Evolutionary conservation across 2,113 vertebrate species (phyloP).

Genomic region (Trichomycterus rosablanca): DNA sequence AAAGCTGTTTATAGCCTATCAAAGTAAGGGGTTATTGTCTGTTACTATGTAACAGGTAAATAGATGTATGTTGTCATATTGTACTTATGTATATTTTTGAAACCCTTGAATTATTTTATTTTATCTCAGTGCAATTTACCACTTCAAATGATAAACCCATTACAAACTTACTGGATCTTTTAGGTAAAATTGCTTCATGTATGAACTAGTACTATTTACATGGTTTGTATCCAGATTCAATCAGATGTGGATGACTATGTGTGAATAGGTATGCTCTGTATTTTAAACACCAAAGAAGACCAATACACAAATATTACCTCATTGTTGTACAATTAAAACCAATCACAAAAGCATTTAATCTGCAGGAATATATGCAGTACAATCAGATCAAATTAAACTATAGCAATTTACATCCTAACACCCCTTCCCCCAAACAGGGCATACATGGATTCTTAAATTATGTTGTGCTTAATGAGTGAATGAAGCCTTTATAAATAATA

Average conservation of each 20-base stretch:
- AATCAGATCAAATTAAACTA: slow-evolving; percentile 65
- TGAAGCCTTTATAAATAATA: slow-evolving; percentile 87
- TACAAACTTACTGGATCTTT: slow-evolving; percentile 43
- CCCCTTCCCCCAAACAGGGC: no score
- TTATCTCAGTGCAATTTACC: slow-evolving; percentile 41
- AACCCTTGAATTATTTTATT: slow-evolving; percentile 31
- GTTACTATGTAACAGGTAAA: slow-evolving; percentile 11
- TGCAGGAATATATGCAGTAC: slow-evolving; percentile 68
- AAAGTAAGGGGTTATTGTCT: slow-evolving; percentile 2
- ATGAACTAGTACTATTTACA: not conserved
- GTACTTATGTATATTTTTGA: slow-evolving; percentile 31
- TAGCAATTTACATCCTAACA: slow-evolving; percentile 58
- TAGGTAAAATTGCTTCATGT: slow-evolving; percentile 28
- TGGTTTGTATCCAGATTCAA: slow-evolving; percentile 1
- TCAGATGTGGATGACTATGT: slow-evolving; percentile 49
- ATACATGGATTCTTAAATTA: slow-evolving; percentile 74
- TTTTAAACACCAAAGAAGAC: slow-evolving; percentile 66
- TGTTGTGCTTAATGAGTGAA: slow-evolving; percentile 77
- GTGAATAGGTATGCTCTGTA: slow-evolving; percentile 61
- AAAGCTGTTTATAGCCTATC: not conserved
- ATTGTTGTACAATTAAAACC: slow-evolving; percentile 86
- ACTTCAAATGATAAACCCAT: slow-evolving; percentile 32
- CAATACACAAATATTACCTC: slow-evolving; percentile 99
- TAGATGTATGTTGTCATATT: slow-evolving; percentile 10
- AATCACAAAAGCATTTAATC: slow-evolving; percentile 69